A percentile compares a stretch with the other conserved stretches of the same genome.
These are phyloP conservation scores for Dromiciops gliroides DNA, from an alignment of 2,113 vertebrate genomes.

Conservation along the genomic window DNA sequence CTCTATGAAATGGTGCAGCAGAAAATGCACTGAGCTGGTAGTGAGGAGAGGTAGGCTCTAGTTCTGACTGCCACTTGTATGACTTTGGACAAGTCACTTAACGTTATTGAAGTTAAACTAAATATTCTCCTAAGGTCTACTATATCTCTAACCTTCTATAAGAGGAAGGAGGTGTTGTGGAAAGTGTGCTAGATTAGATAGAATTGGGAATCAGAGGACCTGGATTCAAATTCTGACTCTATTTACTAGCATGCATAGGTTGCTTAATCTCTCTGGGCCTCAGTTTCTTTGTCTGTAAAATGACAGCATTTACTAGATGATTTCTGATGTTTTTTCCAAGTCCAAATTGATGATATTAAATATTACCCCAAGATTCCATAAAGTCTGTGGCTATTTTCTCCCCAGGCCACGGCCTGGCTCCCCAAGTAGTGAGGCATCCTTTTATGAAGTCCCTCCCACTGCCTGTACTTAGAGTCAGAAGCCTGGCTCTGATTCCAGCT, in stretches of 20 bases:
- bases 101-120: background rate
- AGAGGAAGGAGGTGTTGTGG: background rate
- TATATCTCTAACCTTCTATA: background rate
- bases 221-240: background rate
- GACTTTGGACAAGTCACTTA: background rate
- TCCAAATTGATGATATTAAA: background rate
- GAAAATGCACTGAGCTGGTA: background rate
- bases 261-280: background rate
- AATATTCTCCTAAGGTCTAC: background rate
- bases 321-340: background rate
- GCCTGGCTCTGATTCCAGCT: background rate
- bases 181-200: background rate
- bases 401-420: background rate
- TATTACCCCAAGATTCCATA: background rate
- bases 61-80: background rate
- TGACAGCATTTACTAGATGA: background rate
- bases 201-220: background rate
- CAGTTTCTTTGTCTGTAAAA: background rate
- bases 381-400: background rate
- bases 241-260: background rate
- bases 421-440: background rate
- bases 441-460: background rate
- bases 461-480: background rate
- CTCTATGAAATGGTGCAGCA: background rate
- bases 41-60: background rate